phyloP scores from a whole-genome alignment of 2,888 invertebrate species.

The Pandemis corylana region DNA sequence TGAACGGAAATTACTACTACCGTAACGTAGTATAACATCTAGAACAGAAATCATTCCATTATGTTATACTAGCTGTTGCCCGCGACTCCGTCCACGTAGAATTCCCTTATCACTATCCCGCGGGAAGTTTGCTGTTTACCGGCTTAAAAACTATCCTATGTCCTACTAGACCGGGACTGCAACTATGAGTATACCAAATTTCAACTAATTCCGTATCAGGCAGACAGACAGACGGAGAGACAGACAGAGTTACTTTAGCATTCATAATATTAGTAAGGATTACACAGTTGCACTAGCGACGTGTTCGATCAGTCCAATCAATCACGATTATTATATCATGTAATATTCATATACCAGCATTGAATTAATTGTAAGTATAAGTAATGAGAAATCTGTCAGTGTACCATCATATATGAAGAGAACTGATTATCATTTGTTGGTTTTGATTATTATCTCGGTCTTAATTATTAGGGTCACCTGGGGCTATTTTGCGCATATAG shows the following conservation, averaged over 20 bases:
- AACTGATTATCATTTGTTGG: not conserved
- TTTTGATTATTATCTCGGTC: not conserved
- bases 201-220: no score
- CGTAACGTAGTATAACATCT: not conserved
- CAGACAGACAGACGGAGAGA: no score
- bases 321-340: not conserved
- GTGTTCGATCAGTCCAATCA: not conserved
- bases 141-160: no score
- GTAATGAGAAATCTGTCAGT: not conserved
- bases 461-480: no score
- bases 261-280: not conserved
- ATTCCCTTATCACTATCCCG: no score
- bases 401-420: not conserved
- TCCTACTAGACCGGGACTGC: no score
- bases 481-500: no score
- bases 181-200: no score
- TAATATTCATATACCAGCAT: not conserved
- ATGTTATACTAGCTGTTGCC: not conserved
- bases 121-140: no score
- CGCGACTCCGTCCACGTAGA: no score
- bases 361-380: not conserved
- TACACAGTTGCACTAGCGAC: not conserved
- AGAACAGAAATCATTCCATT: not conserved
- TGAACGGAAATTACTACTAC: slow-evolving; percentile 3
- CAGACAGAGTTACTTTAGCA: no score